Evolutionary conservation across 2,888 invertebrate species (phyloP).

Genomic region (Diachrysia chrysitis): DNA sequence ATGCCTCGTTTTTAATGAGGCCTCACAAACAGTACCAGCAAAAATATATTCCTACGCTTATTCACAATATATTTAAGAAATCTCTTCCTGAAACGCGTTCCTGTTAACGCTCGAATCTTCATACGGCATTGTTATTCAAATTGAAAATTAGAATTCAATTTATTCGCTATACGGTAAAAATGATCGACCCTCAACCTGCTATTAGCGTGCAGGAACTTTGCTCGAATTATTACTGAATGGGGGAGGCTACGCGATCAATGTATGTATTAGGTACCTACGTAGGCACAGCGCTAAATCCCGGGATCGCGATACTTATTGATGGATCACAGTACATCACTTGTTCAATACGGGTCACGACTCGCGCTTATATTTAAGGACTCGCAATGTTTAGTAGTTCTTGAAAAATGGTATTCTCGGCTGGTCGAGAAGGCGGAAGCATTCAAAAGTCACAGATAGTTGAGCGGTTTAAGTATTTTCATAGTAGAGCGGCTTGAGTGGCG

Average conservation of each 20-base stretch:
- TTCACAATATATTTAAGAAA: constrained; percentile 62
- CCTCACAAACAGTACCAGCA: constrained; percentile 21
- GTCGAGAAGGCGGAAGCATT: background rate
- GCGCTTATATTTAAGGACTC: background rate
- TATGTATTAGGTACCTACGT: background rate
- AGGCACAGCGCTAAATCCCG: background rate
- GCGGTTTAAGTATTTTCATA: constrained; percentile 5
- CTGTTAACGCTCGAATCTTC: constrained; percentile 68
- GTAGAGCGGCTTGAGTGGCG: background rate
- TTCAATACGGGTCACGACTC: background rate
- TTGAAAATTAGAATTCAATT: constrained; percentile 83
- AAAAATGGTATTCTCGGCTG: background rate
- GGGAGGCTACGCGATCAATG: constrained; percentile 5
- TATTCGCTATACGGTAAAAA: constrained; percentile 70
- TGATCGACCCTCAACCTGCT: constrained; percentile 73
- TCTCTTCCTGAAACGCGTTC: constrained; percentile 63
- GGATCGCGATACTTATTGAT: constrained; percentile 2
- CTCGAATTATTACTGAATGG: constrained; percentile 57
- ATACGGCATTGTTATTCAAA: constrained; percentile 78
- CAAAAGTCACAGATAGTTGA: constrained; percentile 8
- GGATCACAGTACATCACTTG: background rate
- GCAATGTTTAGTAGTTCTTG: constrained; percentile 3
- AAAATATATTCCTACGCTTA: constrained; percentile 10
- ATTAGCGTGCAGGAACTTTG: constrained; percentile 56
- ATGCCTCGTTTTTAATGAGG: constrained; percentile 20